These are phyloP conservation scores for Myathropa florea DNA, from an alignment of 2,888 invertebrate species.

Conservation along the genomic window DNA sequence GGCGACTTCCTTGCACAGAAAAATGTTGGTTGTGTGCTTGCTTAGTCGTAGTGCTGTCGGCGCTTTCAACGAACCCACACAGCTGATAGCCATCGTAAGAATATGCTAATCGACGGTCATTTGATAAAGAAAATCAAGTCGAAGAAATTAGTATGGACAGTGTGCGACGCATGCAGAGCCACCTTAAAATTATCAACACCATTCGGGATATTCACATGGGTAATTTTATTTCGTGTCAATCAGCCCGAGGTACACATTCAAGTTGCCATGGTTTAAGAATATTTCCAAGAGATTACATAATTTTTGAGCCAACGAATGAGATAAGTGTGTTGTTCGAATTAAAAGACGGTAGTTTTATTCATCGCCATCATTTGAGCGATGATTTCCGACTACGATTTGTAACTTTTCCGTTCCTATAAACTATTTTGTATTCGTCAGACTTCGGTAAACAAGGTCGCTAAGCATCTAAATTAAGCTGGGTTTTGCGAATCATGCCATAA, in stretches of 20 bases:
- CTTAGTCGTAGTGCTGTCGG: slow-evolving; percentile 33
- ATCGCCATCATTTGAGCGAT: not conserved
- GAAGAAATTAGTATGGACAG: slow-evolving; percentile 60
- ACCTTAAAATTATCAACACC: slow-evolving; percentile 48
- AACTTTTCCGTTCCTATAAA: slow-evolving; percentile 36
- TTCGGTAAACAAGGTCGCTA: slow-evolving; percentile 38
- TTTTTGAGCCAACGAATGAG: not conserved
- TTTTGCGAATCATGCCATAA: slow-evolving; percentile 32
- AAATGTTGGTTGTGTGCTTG: slow-evolving; percentile 19
- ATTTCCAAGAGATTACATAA: slow-evolving; percentile 41
- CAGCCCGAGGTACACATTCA: not conserved
- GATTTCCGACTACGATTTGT: slow-evolving; percentile 35
- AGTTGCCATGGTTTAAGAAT: not conserved
- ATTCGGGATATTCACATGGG: slow-evolving; percentile 31
- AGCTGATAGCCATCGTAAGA: slow-evolving; percentile 62
- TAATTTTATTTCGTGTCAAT: slow-evolving; percentile 9
- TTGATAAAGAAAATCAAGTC: slow-evolving; percentile 26
- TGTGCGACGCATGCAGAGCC: slow-evolving; percentile 10
- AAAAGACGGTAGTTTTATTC: not conserved
- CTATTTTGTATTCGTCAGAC: slow-evolving; percentile 53
- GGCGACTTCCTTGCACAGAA: slow-evolving; percentile 49
- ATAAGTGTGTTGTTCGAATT: slow-evolving; percentile 16
- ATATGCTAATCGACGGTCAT: slow-evolving; percentile 57
- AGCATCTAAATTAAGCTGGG: slow-evolving; percentile 48
- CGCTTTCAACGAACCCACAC: slow-evolving; percentile 47